Evolutionary conservation across 2,888 invertebrate species (phyloP).

Genomic region (Tachina lurida): DNA sequence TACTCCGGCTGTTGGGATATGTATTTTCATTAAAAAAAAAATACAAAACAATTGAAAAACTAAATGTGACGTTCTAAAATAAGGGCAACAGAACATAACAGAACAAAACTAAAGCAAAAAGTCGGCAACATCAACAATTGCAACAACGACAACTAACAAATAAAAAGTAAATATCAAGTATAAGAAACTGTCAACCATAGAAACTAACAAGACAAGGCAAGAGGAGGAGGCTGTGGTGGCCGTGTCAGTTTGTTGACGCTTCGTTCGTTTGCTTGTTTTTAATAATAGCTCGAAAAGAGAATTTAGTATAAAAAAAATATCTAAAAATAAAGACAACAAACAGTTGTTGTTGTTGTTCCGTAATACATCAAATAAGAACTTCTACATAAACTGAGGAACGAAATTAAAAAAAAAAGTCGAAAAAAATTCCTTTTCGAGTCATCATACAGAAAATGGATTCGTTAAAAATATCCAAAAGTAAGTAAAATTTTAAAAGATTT

Average conservation of each 20-base stretch:
- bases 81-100: conserved; percentile 54
- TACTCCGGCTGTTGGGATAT: conserved; percentile 33
- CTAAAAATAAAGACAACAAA: conserved; percentile 51
- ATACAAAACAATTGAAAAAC: conserved; percentile 38
- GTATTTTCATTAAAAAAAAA: conserved; percentile 36
- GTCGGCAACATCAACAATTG: conserved; percentile 37
- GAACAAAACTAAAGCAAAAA: conserved; percentile 31
- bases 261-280: conserved; percentile 64
- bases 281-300: conserved; percentile 63
- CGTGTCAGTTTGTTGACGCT: conserved; percentile 62
- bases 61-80: conserved; percentile 67
- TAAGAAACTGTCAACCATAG: conserved; percentile 45
- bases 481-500: conserved; percentile 48
- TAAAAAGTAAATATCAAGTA: conserved; percentile 35
- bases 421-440: conserved; percentile 39
- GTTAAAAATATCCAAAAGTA: conserved; percentile 82
- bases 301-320: conserved; percentile 14
- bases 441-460: conserved; percentile 78
- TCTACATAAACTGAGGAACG: conserved; percentile 26
- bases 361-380: conserved; percentile 51
- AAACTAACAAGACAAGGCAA: conserved; percentile 10
- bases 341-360: conserved; percentile 62
- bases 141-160: conserved; percentile 41
- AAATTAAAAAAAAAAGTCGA: conserved; percentile 22
- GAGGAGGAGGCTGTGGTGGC: conserved; percentile 26